These are phyloP conservation scores for Tetragonisca angustula DNA, from an alignment of 2,888 invertebrate genomes.

Conservation along the genomic window DNA sequence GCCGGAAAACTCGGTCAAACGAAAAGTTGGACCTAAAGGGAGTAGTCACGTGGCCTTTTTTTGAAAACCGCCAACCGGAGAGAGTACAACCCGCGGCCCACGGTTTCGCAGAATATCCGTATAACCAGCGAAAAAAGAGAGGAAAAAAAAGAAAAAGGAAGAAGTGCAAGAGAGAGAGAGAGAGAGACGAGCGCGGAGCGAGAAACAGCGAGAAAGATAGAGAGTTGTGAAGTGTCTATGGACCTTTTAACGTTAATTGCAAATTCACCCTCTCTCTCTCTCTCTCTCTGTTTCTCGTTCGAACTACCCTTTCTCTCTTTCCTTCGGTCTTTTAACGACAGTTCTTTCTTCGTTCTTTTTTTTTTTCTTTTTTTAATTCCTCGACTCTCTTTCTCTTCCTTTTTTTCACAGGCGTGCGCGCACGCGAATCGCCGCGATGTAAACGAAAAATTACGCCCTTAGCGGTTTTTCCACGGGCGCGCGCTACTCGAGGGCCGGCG, in stretches of 20 bases:
- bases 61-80: constrained; percentile 56
- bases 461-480: constrained; percentile 52
- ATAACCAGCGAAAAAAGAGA: not conserved
- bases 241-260: constrained; percentile 75
- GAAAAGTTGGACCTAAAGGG: constrained; percentile 72
- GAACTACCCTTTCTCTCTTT: constrained; percentile 5
- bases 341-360: constrained; percentile 18
- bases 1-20: constrained; percentile 72
- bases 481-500: constrained; percentile 23
- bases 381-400: not conserved
- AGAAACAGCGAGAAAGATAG: constrained; percentile 19
- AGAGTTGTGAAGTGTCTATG: constrained; percentile 70
- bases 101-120: constrained; percentile 63
- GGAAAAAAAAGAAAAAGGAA: too few species aligned
- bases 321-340: constrained; percentile 8
- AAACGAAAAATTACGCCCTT: constrained; percentile 70
- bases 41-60: constrained; percentile 67
- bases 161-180: not conserved
- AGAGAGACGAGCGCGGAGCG: not conserved
- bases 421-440: constrained; percentile 55
- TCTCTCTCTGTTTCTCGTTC: constrained; percentile 6
- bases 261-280: constrained; percentile 43
- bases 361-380: constrained; percentile 14
- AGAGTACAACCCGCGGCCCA: constrained; percentile 48
- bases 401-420: not conserved